A percentile compares a stretch with the other conserved stretches of the same genome.
Evolutionary conservation across 2,797 vertebrate genomes (phyloP).

Genomic region (Psittacula echo): DNA sequence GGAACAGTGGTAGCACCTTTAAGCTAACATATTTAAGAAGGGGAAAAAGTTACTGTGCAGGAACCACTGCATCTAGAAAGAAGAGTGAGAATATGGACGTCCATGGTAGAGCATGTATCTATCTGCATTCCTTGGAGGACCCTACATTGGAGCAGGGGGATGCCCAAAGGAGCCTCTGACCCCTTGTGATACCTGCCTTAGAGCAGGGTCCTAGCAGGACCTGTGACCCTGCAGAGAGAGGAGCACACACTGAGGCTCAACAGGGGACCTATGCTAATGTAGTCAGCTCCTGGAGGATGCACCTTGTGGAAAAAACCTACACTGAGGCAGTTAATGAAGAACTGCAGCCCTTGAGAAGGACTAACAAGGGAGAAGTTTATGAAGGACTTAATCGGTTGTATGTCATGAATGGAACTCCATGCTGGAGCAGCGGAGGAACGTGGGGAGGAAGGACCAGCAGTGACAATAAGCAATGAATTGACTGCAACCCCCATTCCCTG

Average conservation of each 20-base stretch:
- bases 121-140: neutral
- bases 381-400: neutral
- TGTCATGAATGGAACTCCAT: rapidly evolving
- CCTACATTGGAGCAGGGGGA: neutral
- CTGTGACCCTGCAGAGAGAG: neutral
- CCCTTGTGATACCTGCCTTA: rapidly evolving
- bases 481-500: rapidly evolving
- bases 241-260: neutral
- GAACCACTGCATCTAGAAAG: neutral
- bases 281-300: neutral
- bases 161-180: neutral
- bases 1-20: neutral
- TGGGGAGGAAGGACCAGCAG: neutral
- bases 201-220: neutral
- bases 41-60: neutral
- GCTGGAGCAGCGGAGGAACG: rapidly evolving
- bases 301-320: neutral
- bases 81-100: neutral
- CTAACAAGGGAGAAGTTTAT: neutral
- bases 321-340: neutral
- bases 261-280: neutral
- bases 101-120: neutral
- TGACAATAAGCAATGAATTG: neutral
- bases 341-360: neutral
- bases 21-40: neutral